Evolutionary conservation across 2,797 vertebrate genomes (phyloP).

Genomic region (Setipinna tenuifilis): DNA sequence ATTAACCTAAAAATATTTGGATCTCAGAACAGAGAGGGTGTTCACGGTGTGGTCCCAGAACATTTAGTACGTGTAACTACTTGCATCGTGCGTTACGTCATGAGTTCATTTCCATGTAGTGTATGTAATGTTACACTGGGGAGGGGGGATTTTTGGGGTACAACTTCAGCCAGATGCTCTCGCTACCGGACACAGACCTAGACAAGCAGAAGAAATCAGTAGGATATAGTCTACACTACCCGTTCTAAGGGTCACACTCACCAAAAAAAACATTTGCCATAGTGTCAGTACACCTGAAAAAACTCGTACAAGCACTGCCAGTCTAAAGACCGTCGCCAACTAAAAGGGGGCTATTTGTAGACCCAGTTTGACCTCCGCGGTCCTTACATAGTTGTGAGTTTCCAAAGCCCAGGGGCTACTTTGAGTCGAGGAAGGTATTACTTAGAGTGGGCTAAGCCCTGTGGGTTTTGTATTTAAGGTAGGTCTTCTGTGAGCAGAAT

Average conservation of each 20-base stretch:
- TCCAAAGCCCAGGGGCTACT: neutral
- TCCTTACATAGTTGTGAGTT: neutral
- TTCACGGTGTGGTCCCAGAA: neutral
- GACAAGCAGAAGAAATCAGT: neutral
- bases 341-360: neutral
- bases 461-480: neutral
- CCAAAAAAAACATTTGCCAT: no score
- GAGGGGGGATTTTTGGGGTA: neutral
- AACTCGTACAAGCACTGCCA: neutral
- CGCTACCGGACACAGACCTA: neutral
- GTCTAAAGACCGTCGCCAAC: neutral
- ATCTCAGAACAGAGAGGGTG: neutral
- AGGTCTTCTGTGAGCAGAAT: neutral
- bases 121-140: constrained; percentile 1
- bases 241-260: no score
- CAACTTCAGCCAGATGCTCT: neutral
- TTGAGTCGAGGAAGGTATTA: constrained; percentile 9
- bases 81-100: neutral
- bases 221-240: neutral
- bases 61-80: neutral
- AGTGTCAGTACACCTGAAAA: no score
- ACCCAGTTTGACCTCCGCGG: neutral
- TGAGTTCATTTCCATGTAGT: neutral
- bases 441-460: neutral
- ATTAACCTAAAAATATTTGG: neutral